A percentile compares a stretch with the other conserved stretches of the same genome.
Conservation (phyloP, 1,140 invertebrate species). For the Heliothis virescens region DNA sequence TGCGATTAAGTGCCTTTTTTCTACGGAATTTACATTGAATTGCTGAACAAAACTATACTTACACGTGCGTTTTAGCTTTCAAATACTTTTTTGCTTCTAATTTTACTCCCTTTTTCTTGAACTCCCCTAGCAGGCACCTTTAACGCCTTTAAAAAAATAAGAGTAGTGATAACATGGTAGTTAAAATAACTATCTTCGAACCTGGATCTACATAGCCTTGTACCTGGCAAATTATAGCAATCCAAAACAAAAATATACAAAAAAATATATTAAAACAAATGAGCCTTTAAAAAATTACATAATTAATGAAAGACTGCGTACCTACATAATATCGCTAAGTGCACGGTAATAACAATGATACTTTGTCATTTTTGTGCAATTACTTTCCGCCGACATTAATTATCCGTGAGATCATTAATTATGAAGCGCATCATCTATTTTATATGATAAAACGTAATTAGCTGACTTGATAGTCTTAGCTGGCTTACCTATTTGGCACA, state of each 20-base stretch:
- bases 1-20: conserved; percentile 25
- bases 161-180: no score
- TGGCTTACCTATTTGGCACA: no score
- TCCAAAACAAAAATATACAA: background rate
- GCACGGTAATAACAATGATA: background rate
- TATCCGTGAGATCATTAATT: background rate
- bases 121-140: no score
- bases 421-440: background rate
- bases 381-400: background rate
- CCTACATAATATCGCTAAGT: conserved; percentile 1
- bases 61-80: background rate
- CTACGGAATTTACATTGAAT: background rate
- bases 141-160: no score
- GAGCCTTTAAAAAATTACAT: background rate
- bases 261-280: background rate
- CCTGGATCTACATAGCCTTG: no score
- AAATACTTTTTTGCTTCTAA: background rate
- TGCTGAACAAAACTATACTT: background rate
- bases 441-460: background rate
- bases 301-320: background rate
- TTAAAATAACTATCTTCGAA: no score
- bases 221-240: background rate
- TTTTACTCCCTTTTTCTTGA: no score
- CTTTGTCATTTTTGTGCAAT: conserved; percentile 9
- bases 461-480: background rate